Conservation (phyloP, 2,888 invertebrate genomes). For the Andrena bucephala region DNA sequence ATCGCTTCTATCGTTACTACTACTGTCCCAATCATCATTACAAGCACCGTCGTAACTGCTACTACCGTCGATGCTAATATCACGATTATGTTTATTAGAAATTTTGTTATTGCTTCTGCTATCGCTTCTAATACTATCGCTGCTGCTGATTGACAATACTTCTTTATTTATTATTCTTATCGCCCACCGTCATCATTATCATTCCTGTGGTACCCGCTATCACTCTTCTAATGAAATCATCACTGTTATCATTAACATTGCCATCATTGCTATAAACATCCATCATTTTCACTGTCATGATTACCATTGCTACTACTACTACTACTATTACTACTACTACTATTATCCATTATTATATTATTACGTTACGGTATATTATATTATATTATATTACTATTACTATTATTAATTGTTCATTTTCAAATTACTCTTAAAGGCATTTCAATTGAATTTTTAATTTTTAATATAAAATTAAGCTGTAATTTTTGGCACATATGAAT, state of each 20-base stretch:
- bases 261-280: conserved; percentile 53
- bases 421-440: conserved; percentile 81
- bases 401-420: conserved; percentile 77
- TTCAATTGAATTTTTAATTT: conserved; percentile 79
- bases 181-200: conserved; percentile 25
- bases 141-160: conserved; percentile 26
- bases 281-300: conserved; percentile 9
- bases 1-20: conserved; percentile 18
- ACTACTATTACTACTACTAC: conserved; percentile 59
- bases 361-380: conserved; percentile 47
- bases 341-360: conserved; percentile 61
- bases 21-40: conserved; percentile 4
- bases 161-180: conserved; percentile 70
- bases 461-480: conserved; percentile 79
- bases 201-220: conserved; percentile 7
- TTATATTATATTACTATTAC: conserved; percentile 57
- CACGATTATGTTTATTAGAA: conserved; percentile 30
- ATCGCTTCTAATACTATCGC: conserved; percentile 21
- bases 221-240: not conserved
- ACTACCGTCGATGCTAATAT: conserved; percentile 9
- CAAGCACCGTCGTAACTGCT: not conserved
- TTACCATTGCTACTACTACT: conserved; percentile 37
- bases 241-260: conserved; percentile 52
- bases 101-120: conserved; percentile 26
- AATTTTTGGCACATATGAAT: conserved; percentile 76